Conservation (phyloP, 2,113 vertebrate species). For the Myotis davidii region DNA sequence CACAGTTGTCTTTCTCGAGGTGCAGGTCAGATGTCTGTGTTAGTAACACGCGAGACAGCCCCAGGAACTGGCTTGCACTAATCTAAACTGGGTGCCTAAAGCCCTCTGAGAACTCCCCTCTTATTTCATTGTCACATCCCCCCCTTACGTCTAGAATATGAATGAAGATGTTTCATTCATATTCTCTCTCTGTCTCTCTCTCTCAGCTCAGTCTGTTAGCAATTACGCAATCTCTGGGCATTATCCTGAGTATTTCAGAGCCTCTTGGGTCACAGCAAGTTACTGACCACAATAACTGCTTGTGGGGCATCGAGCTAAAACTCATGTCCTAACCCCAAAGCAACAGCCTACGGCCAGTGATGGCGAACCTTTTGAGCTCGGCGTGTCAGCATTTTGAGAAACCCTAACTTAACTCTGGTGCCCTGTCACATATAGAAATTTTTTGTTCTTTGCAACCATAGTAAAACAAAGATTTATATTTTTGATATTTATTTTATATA, state of each 20-base stretch:
- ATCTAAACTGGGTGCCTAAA: not conserved
- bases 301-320: not conserved
- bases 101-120: not conserved
- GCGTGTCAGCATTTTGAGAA: no score
- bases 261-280: not conserved
- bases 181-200: not conserved
- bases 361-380: no score
- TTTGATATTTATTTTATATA: no score
- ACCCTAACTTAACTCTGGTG: no score
- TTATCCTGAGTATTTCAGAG: not conserved
- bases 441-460: no score
- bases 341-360: not conserved
- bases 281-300: not conserved
- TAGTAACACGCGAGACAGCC: not conserved
- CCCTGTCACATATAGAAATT: no score
- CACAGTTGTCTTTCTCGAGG: not conserved
- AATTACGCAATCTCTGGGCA: not conserved
- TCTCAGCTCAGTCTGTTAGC: not conserved
- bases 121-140: not conserved
- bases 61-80: not conserved
- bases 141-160: not conserved
- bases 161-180: constrained; percentile 42
- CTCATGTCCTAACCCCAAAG: constrained; percentile 48
- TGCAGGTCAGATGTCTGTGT: not conserved
- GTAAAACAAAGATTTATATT: no score